These are phyloP conservation scores for Gadopsis marmoratus DNA, from an alignment of 2,797 vertebrate species.

Conservation along the genomic window DNA sequence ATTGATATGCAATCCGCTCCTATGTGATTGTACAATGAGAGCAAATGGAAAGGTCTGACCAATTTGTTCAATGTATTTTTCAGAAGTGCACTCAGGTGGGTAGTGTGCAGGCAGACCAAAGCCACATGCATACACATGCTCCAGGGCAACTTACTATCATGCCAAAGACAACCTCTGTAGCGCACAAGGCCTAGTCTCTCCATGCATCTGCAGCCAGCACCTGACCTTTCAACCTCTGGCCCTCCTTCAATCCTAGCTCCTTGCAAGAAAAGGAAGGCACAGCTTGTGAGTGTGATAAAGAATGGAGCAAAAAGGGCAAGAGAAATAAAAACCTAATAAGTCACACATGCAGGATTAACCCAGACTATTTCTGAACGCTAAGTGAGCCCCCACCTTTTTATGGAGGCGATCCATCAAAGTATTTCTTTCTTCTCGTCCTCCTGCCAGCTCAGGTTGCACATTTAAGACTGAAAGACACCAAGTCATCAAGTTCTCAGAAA, in stretches of 20 bases:
- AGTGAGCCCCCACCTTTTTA: slow-evolving; percentile 46
- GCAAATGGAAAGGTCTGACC: slow-evolving; percentile 41
- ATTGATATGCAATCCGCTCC: slow-evolving; percentile 45
- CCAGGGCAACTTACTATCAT: slow-evolving; percentile 52
- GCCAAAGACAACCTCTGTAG: slow-evolving; percentile 64
- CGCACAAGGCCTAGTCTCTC: slow-evolving; percentile 20
- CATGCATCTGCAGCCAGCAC: slow-evolving; percentile 12
- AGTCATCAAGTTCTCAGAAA: slow-evolving; percentile 13
- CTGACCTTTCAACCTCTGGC: slow-evolving; percentile 47
- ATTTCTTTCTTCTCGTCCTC: slow-evolving; percentile 21
- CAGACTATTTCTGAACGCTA: slow-evolving; percentile 39
- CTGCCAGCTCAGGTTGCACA: slow-evolving; percentile 16
- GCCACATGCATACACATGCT: slow-evolving; percentile 53
- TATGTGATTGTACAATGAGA: slow-evolving; percentile 32
- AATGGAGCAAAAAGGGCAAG: slow-evolving; percentile 36
- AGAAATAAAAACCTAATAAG: slow-evolving; percentile 55
- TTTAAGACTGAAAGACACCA: slow-evolving; percentile 6
- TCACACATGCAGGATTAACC: slow-evolving; percentile 55
- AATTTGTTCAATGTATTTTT: slow-evolving; percentile 28
- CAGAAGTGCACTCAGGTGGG: slow-evolving; percentile 34
- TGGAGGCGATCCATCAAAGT: slow-evolving; percentile 46
- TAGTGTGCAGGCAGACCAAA: slow-evolving; percentile 16
- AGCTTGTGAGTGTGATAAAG: slow-evolving; percentile 52
- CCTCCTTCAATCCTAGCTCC: slow-evolving; percentile 26
- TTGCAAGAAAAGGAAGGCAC: slow-evolving; percentile 46